These are phyloP conservation scores for Ips nitidus DNA, from an alignment of 1,140 invertebrate species.

Conservation along the genomic window DNA sequence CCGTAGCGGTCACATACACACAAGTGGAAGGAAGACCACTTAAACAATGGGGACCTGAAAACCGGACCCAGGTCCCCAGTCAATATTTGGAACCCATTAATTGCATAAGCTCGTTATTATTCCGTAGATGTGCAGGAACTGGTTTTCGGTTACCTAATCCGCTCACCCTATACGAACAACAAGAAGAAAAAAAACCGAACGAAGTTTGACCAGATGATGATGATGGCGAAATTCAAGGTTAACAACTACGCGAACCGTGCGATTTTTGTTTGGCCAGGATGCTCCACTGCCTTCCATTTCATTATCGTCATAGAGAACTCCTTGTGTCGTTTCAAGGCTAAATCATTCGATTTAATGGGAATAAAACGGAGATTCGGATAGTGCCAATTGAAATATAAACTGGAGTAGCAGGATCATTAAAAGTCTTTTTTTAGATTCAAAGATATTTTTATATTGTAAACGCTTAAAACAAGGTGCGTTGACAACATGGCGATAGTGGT, in stretches of 20 bases:
- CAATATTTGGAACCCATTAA: neutral
- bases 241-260: conserved; percentile 24
- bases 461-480: too few relatives aligned
- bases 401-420: too few relatives aligned
- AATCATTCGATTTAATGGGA: conserved; percentile 7
- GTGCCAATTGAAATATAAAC: neutral
- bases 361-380: neutral
- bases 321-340: conserved; percentile 17
- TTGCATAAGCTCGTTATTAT: conserved; percentile 5
- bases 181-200: conserved; percentile 1
- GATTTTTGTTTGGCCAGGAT: conserved; percentile 9
- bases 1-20: neutral
- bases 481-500: too few relatives aligned
- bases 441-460: too few relatives aligned
- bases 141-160: conserved; percentile 15
- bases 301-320: conserved; percentile 10
- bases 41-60: too few relatives aligned
- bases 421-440: too few relatives aligned
- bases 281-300: conserved; percentile 36
- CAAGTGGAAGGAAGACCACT: too few relatives aligned
- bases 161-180: neutral
- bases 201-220: neutral
- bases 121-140: neutral
- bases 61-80: too few relatives aligned
- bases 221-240: conserved; percentile 23